Evolutionary conservation across 2,797 vertebrate species (phyloP).

Genomic region (Hoplostethus atlanticus): DNA sequence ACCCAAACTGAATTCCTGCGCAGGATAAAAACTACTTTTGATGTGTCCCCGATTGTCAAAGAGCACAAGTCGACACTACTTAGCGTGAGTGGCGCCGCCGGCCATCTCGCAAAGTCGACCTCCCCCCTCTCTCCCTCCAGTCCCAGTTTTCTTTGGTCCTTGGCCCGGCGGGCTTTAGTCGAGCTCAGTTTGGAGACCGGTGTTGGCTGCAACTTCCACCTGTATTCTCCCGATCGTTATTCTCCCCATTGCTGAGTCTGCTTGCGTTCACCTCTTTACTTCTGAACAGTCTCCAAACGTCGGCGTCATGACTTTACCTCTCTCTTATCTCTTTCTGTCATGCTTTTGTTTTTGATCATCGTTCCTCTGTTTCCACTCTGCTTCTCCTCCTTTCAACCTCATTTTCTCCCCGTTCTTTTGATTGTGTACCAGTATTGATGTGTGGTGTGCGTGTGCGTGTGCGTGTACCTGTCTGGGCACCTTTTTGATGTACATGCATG

Average conservation of each 20-base stretch:
- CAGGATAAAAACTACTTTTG: constrained; percentile 19
- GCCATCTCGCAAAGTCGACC: constrained; percentile 25
- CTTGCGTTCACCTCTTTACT: constrained; percentile 49
- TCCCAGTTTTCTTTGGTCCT: constrained; percentile 3
- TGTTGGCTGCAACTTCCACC: constrained; percentile 47
- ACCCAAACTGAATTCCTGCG: background rate
- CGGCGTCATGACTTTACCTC: constrained; percentile 77
- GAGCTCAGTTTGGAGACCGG: constrained; percentile 41
- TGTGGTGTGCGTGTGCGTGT: constrained; percentile 9
- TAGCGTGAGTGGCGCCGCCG: constrained; percentile 20
- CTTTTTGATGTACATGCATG: constrained; percentile 26
- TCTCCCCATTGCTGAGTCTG: constrained; percentile 69
- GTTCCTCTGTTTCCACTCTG: constrained; percentile 71
- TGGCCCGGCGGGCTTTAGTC: background rate
- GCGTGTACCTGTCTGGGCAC: constrained; percentile 4
- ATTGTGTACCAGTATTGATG: constrained; percentile 25
- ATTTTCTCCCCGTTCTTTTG: constrained; percentile 51
- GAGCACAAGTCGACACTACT: constrained; percentile 36
- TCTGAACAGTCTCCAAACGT: constrained; percentile 63
- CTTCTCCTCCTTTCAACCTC: constrained; percentile 77
- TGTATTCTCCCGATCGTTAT: constrained; percentile 38
- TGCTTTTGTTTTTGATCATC: constrained; percentile 80
- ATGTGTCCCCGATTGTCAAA: constrained; percentile 14
- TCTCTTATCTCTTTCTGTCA: constrained; percentile 76
- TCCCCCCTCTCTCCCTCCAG: constrained; percentile 3